Evolutionary conservation across 2,888 invertebrate species (phyloP), one percentile per base, ranked within the genome.

Genomic region (Asteroscopus sphinx): DNA sequence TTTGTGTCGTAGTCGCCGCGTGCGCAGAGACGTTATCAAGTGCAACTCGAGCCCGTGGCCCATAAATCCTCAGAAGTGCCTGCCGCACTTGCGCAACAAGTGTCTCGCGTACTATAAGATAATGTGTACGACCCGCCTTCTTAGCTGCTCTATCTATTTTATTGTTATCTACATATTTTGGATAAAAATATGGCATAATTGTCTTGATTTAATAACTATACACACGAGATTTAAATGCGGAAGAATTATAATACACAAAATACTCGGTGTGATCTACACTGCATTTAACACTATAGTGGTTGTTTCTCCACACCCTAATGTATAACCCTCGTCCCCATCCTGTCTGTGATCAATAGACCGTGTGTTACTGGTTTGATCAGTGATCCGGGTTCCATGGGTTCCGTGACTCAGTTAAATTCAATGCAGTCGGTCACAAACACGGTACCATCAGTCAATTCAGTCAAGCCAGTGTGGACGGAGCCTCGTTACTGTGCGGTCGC

Each of bases 31-130:
- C 87, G 86, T 91, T 92, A 93, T 92, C 93, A 91, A 85, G 77
- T 86, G 89, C 90, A 90, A 90, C 86, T 84, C 78, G 83, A 91
- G 87, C 85, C 81, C 81, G 81, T 80, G 87, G 81, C 88, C 84
- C 86, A 90, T 91, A 92, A 91, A 91, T 91, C 89, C 81, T 85
- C 81, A 79, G 83, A 88, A 90, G 84, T 88, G 85, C 71, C 79
- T 76, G 81, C 78, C 81, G 79, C 85, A 80, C 85, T 92, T 91
- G 88, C 90, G 90, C 89, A 92, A 92, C 89, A 89, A 90, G 87
- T 88, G 87, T 68, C 79, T 81, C 74, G 76, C 63, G 75, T 78
- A 79, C 76, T 82, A 85, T 51, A 70, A n/a, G 77, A 76, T 87
- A 88, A 83, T 83, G 74, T 76, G 69, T 67, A 68, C 68, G 77